These are phyloP conservation scores for Perca flavescens DNA, from an alignment of 2,113 vertebrate genomes.

Conservation along the genomic window DNA sequence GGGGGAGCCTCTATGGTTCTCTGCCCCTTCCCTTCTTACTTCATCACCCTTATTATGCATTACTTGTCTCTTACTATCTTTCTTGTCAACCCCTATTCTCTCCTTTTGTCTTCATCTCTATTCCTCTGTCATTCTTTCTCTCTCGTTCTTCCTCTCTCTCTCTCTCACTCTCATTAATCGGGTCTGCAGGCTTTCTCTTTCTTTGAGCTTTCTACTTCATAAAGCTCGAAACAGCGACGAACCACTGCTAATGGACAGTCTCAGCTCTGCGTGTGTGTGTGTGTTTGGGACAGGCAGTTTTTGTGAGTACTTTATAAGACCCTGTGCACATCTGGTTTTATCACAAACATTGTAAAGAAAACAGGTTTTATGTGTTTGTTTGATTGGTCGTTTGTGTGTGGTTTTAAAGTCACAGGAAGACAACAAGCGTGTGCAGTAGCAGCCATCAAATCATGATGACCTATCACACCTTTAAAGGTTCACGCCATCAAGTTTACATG, in stretches of 20 bases:
- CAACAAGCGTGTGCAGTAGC: not conserved
- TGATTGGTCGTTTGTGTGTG: constrained; percentile 19
- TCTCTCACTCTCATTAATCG: constrained; percentile 64
- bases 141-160: constrained; percentile 2
- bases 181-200: constrained; percentile 57
- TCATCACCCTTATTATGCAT: constrained; percentile 48
- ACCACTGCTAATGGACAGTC: constrained; percentile 71
- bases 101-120: constrained; percentile 30
- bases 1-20: not conserved
- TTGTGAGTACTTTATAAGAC: not conserved
- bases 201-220: constrained; percentile 73
- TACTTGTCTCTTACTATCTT: constrained; percentile 25
- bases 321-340: not conserved
- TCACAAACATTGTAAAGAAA: constrained; percentile 18
- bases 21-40: constrained; percentile 22
- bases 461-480: constrained; percentile 11
- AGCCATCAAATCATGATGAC: not conserved
- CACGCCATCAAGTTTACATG: not conserved
- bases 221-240: constrained; percentile 63
- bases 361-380: not conserved
- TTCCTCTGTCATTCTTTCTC: constrained; percentile 16
- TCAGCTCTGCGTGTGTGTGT: constrained; percentile 34
- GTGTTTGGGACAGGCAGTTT: not conserved
- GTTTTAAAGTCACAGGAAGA: not conserved
- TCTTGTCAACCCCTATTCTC: constrained; percentile 16